Evolutionary conservation across 2,797 vertebrate genomes (phyloP).

Genomic region (Nyctalus aviator): DNA sequence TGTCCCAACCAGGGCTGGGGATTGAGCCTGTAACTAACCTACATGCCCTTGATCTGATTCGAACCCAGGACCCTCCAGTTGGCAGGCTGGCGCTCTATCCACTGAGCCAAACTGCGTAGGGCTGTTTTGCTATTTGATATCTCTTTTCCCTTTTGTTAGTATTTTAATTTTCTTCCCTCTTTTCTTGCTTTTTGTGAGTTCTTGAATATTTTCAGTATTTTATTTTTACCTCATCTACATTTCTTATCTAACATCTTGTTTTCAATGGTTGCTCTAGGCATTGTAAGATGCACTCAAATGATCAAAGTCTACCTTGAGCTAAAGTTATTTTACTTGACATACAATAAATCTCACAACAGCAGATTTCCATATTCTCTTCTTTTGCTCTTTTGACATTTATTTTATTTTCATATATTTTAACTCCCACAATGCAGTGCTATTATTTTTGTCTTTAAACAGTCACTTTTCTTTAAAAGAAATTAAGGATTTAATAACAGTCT

Average conservation of each 20-base stretch:
- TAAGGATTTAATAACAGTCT: background rate
- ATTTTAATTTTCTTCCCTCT: background rate
- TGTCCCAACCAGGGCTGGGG: too few species aligned
- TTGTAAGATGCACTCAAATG: background rate
- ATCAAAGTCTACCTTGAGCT: background rate
- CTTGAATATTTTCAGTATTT: background rate
- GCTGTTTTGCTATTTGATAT: constrained; percentile 18
- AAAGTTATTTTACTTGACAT: background rate
- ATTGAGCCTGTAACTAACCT: too few species aligned
- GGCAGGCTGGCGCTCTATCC: too few species aligned
- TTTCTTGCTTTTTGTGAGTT: constrained; percentile 24
- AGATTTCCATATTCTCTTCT: background rate
- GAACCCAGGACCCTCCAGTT: too few species aligned
- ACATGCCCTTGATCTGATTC: too few species aligned
- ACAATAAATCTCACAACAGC: background rate
- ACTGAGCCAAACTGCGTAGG: background rate
- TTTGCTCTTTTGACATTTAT: constrained; percentile 29
- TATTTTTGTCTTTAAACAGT: constrained; percentile 1
- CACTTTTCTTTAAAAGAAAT: constrained; percentile 46
- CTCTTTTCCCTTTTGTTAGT: background rate
- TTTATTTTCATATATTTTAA: constrained; percentile 46
- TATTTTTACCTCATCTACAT: constrained; percentile 14
- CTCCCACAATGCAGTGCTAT: background rate
- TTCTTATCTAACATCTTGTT: background rate
- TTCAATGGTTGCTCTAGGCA: constrained; percentile 32